These are phyloP conservation scores for Sinocyclocheilus rhinocerous DNA, from an alignment of 2,113 vertebrate species.

Conservation along the genomic window DNA sequence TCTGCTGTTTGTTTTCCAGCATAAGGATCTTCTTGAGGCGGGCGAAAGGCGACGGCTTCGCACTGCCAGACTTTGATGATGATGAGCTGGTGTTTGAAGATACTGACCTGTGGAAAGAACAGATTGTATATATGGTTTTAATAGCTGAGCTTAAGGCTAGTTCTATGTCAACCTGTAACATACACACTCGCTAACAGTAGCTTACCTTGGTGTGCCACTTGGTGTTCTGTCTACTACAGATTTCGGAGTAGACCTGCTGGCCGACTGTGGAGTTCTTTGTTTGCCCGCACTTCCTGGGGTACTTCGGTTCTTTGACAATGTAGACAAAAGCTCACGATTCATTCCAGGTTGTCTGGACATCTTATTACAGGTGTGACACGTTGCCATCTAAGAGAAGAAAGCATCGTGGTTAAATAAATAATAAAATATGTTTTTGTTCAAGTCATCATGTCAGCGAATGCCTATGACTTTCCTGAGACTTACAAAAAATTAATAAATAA, in stretches of 20 bases:
- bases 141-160: not conserved
- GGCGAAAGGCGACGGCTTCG: constrained; percentile 82
- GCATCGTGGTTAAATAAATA: not conserved
- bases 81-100: constrained; percentile 69
- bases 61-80: constrained; percentile 72
- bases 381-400: constrained; percentile 72
- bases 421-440: not conserved
- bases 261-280: constrained; percentile 59
- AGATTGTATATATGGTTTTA: not conserved
- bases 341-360: constrained; percentile 73
- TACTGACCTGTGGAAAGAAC: constrained; percentile 58
- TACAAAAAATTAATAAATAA: too few species aligned
- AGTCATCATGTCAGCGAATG: not conserved
- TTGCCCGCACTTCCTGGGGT: constrained; percentile 57
- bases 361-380: constrained; percentile 81
- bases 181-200: not conserved
- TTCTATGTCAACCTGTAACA: not conserved
- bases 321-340: constrained; percentile 73
- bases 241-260: constrained; percentile 51
- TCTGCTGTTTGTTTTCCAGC: constrained; percentile 78
- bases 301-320: constrained; percentile 49
- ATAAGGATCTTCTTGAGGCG: constrained; percentile 86
- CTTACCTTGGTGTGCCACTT: constrained; percentile 58
- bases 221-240: constrained; percentile 43
- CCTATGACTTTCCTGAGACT: not conserved